phyloP scores from a whole-genome alignment of 2,888 invertebrate genomes.

The Thymelicus acteon region DNA sequence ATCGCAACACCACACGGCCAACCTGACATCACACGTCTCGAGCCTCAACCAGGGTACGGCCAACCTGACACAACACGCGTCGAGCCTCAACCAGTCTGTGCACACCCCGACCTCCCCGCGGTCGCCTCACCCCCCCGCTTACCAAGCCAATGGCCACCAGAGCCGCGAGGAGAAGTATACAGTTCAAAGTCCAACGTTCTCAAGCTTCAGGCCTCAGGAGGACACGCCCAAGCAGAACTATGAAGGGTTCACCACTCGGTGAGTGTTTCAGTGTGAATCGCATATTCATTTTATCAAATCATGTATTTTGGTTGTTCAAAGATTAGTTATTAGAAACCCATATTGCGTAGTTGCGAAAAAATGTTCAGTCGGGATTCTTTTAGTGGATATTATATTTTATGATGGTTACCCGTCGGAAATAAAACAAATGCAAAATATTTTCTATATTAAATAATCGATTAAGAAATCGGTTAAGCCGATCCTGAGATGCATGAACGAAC shows the following conservation, averaged over 20 bases:
- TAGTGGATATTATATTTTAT: too few species aligned
- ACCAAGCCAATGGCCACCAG: slow-evolving; percentile 33
- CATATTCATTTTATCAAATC: too few species aligned
- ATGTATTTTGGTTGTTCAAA: slow-evolving; percentile 25
- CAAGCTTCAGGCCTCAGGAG: slow-evolving; percentile 74
- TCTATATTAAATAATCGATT: too few species aligned
- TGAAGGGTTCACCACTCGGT: slow-evolving; percentile 88
- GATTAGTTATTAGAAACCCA: slow-evolving; percentile 25
- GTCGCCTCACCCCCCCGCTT: neutral
- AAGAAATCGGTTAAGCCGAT: too few species aligned
- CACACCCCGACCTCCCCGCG: slow-evolving; percentile 28
- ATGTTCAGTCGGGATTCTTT: too few species aligned
- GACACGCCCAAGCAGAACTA: slow-evolving; percentile 81
- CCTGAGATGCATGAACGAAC: too few species aligned
- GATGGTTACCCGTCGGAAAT: too few species aligned
- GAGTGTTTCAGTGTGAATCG: slow-evolving; percentile 49
- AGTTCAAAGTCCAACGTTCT: slow-evolving; percentile 70
- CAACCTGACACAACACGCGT: slow-evolving; percentile 57
- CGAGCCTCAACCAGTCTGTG: slow-evolving; percentile 34
- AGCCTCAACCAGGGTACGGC: slow-evolving; percentile 54
- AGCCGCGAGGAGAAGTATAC: slow-evolving; percentile 60
- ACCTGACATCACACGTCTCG: slow-evolving; percentile 22
- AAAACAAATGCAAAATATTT: too few species aligned
- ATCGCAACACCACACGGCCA: slow-evolving; percentile 53
- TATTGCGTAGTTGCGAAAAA: too few species aligned